Evolutionary conservation across 2,888 invertebrate genomes (phyloP).

Genomic region (Dinocampus coccinellae): DNA sequence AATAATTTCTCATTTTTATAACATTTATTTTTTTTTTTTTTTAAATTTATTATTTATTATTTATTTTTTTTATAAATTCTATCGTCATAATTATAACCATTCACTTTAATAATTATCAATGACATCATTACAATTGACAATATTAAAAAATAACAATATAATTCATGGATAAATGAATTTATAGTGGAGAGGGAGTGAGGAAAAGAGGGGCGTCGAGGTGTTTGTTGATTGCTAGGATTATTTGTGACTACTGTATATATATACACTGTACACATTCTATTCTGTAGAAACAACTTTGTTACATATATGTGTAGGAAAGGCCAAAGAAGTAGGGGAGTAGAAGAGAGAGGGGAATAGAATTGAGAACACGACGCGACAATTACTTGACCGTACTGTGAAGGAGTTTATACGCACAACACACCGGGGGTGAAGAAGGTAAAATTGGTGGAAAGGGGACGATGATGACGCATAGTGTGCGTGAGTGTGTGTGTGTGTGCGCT

Average conservation of each 20-base stretch:
- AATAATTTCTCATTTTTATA: too few relatives aligned
- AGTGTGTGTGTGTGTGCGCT: neutral
- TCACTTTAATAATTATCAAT: constrained; percentile 1
- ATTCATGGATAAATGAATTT: too few relatives aligned
- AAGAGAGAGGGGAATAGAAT: neutral
- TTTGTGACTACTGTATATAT: too few relatives aligned
- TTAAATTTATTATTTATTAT: too few relatives aligned
- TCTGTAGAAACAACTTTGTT: neutral
- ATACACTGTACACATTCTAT: neutral
- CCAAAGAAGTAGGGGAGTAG: too few relatives aligned
- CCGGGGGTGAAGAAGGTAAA: neutral
- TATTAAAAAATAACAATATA: neutral
- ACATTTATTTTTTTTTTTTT: too few relatives aligned
- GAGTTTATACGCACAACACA: neutral
- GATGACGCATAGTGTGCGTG: neutral
- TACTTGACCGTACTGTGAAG: constrained; percentile 1
- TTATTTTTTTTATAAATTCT: too few relatives aligned
- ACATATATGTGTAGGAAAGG: too few relatives aligned
- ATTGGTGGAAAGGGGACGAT: neutral
- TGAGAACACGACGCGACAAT: constrained; percentile 3
- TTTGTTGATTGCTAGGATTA: neutral
- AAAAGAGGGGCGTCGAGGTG: too few relatives aligned
- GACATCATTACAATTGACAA: neutral
- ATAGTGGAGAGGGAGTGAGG: too few relatives aligned
- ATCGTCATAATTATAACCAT: too few relatives aligned